Percentiles rank a stretch among this genome's conserved stretches.
phyloP scores from a whole-genome alignment of 2,797 vertebrate genomes.

The Oreochromis mossambicus region DNA sequence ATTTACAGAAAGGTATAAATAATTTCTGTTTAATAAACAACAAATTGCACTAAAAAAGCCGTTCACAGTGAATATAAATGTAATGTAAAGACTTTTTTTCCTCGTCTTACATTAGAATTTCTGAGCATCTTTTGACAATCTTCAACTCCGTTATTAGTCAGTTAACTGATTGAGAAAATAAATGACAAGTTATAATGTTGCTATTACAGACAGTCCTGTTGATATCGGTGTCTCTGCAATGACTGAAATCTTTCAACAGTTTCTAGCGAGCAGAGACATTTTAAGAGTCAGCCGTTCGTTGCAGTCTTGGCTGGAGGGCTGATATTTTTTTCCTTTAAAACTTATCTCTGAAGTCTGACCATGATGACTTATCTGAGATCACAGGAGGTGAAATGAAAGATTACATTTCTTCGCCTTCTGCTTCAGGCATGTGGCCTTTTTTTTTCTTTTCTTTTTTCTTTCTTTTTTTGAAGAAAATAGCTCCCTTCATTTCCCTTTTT shows the following conservation, averaged over 20 bases:
- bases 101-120: not conserved
- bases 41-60: not conserved
- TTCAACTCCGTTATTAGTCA: not conserved
- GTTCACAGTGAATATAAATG: not conserved
- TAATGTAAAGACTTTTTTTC: not conserved
- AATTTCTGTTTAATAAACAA: not conserved
- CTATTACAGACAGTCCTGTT: not conserved
- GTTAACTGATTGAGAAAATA: not conserved
- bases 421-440: not conserved
- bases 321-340: slow-evolving; percentile 4
- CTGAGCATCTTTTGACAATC: not conserved
- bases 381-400: not conserved
- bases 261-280: not conserved
- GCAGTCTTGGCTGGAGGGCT: not conserved
- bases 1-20: not conserved
- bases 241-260: not conserved
- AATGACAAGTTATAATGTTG: not conserved
- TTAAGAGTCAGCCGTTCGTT: not conserved
- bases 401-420: not conserved
- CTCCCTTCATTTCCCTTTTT: slow-evolving; percentile 2
- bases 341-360: not conserved
- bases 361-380: not conserved
- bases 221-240: not conserved
- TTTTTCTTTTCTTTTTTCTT: fast-evolving
- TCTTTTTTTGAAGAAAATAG: not conserved